phyloP scores from a whole-genome alignment of 2,113 vertebrate species.

The Ibidorhyncha struthersii region DNA sequence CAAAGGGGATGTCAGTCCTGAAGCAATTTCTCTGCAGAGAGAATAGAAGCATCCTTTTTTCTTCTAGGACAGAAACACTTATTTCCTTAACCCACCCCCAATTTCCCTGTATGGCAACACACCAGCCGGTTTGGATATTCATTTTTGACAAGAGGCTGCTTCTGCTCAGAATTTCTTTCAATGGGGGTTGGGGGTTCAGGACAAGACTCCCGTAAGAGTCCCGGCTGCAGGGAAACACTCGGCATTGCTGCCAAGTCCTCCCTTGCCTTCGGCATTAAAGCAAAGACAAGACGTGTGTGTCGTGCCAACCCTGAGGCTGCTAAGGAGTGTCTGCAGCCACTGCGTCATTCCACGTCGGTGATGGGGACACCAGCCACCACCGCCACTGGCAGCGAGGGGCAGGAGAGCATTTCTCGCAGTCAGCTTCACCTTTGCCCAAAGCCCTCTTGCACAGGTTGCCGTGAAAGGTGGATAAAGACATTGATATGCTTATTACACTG shows the following conservation, averaged over 20 bases:
- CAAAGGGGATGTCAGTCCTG: not conserved
- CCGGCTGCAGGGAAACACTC: not conserved
- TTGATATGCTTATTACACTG: accelerated
- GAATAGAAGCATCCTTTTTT: not conserved
- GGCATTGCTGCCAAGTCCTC: not conserved
- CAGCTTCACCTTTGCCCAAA: not conserved
- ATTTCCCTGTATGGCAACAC: not conserved
- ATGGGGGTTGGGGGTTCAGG: not conserved
- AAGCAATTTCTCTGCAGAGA: not conserved
- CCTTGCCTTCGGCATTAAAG: not conserved
- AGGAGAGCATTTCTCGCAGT: not conserved
- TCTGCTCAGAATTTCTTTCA: not conserved
- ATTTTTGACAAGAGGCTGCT: not conserved
- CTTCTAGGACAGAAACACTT: not conserved
- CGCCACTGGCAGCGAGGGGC: accelerated
- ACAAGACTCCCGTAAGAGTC: not conserved
- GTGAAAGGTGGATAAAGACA: accelerated
- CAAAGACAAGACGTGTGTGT: accelerated
- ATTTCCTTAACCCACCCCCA: too few relatives aligned
- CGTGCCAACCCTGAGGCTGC: not conserved
- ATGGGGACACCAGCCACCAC: not conserved
- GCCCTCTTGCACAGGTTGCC: not conserved
- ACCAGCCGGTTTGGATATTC: not conserved
- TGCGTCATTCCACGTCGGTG: accelerated
- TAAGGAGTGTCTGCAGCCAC: not conserved